Conservation (phyloP, 2,113 vertebrate genomes). For the Pedetes capensis region DNA sequence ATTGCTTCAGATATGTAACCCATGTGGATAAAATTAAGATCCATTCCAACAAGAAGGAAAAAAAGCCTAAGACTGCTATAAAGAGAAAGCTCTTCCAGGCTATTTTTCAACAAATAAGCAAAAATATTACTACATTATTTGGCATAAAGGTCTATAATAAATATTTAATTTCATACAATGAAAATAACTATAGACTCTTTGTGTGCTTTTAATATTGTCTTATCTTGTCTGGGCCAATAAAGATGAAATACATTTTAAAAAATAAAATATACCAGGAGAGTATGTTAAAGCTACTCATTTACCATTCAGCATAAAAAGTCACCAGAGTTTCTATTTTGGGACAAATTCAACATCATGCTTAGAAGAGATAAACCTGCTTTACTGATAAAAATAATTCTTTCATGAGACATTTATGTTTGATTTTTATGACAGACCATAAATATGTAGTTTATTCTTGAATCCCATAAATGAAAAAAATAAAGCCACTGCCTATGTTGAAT, state of each 20-base stretch:
- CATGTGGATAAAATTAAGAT: constrained; percentile 57
- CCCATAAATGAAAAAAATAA: background rate
- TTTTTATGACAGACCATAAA: constrained; percentile 54
- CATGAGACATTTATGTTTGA: constrained; percentile 20
- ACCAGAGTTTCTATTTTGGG: constrained; percentile 23
- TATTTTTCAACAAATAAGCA: constrained; percentile 40
- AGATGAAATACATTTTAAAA: constrained; percentile 38
- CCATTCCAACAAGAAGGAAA: background rate
- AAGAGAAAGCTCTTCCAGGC: background rate
- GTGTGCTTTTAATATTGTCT: background rate
- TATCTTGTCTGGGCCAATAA: background rate
- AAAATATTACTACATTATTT: constrained; percentile 21
- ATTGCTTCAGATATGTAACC: constrained; percentile 64
- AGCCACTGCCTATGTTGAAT: background rate
- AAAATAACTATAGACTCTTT: constrained; percentile 16
- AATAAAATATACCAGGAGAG: background rate
- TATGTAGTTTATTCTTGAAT: constrained; percentile 4
- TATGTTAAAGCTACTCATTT: constrained; percentile 8
- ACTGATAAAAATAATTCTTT: constrained; percentile 52
- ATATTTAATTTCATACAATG: background rate
- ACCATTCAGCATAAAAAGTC: constrained; percentile 27
- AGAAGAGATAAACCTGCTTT: constrained; percentile 33
- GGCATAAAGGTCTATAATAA: constrained; percentile 14
- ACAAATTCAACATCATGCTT: constrained; percentile 32
- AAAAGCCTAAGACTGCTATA: background rate